Evolutionary conservation across 1,140 invertebrate species (phyloP), one percentile per base, ranked within the genome.

Genomic region (Ephestia elutella): DNA sequence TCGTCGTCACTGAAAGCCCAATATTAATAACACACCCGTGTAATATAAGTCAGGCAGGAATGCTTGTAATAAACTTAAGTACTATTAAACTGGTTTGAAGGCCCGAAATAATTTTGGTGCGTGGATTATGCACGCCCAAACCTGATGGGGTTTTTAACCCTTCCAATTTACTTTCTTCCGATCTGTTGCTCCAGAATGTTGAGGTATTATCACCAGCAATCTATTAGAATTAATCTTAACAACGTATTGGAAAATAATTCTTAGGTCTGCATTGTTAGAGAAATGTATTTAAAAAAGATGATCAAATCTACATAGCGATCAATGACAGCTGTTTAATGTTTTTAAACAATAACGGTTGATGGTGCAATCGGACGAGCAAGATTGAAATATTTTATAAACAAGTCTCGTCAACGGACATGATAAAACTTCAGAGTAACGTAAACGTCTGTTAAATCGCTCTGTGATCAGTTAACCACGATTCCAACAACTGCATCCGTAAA

Each of bases 401-500:
- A 9, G 38, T 44, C 38, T 10, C 38, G 38, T n/a, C 38, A 15
- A 8, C 38, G n/a, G 38, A 15, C 38, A 44, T 44, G 38, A 44
- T 44, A 44, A 44, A 44, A 44, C 13, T 48, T 44, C 38, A 5
- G n/a, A 15, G 38, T 1, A 44, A 44, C n/a, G 10, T 44, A 44
- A 44, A 44, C 38, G 15, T 44, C 15, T 15, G 2, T 28, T 15
- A 15, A 17, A 15, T 44, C n/a, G 38, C 7, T 44, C 15, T 44
- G 55, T 60, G 35, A 56, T 30, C 54, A 53, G 20, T 32, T 28
- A 62, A 66, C 56, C 55, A 54, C 44, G 51, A 61, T 65, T 57
- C 63, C 32, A 62, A 62, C 60, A 63, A 72, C 58, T 64, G 63
- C 66, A 66, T 72, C 66, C 68, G 67, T 78, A 77, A 78, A 76